Evolutionary conservation across 2,888 invertebrate species (phyloP).

Genomic region (Megalurothrips usitatus): DNA sequence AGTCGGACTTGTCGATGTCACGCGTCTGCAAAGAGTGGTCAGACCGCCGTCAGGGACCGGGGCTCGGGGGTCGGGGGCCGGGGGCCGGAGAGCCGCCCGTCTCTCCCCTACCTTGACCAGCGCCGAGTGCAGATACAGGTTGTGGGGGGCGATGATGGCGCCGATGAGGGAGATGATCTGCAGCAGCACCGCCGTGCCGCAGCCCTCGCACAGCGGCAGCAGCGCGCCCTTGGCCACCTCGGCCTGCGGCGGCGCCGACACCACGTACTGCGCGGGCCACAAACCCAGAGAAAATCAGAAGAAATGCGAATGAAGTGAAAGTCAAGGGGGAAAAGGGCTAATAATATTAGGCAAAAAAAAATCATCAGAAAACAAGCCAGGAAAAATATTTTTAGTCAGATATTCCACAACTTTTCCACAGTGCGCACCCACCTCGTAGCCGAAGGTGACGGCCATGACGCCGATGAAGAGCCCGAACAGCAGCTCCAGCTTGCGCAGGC

Average conservation of each 20-base stretch:
- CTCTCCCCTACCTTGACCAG: conserved; percentile 65
- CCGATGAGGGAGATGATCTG: conserved; percentile 78
- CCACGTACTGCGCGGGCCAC: conserved; percentile 60
- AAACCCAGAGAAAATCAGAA: no score
- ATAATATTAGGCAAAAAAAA: no score
- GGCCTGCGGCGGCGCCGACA: conserved; percentile 63
- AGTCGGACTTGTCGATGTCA: conserved; percentile 67
- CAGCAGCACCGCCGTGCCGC: conserved; percentile 60
- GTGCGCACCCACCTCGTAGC: conserved; percentile 59
- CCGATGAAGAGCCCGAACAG: conserved; percentile 75
- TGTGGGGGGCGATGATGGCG: conserved; percentile 88
- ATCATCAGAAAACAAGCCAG: no score
- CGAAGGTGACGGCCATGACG: conserved; percentile 79
- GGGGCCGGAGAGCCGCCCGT: no score
- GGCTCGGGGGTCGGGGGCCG: no score
- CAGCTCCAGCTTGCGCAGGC: conserved; percentile 72
- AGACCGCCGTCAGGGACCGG: not conserved
- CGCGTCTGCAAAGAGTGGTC: conserved; percentile 55
- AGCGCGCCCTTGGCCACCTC: conserved; percentile 72
- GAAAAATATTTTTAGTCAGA: no score
- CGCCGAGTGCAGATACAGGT: conserved; percentile 83
- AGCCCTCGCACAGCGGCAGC: conserved; percentile 69
- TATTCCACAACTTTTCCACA: no score
- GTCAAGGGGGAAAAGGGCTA: no score
- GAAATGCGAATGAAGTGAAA: no score